These are phyloP conservation scores for Riptortus pedestris DNA, from an alignment of 1,140 invertebrate genomes.

Conservation along the genomic window DNA sequence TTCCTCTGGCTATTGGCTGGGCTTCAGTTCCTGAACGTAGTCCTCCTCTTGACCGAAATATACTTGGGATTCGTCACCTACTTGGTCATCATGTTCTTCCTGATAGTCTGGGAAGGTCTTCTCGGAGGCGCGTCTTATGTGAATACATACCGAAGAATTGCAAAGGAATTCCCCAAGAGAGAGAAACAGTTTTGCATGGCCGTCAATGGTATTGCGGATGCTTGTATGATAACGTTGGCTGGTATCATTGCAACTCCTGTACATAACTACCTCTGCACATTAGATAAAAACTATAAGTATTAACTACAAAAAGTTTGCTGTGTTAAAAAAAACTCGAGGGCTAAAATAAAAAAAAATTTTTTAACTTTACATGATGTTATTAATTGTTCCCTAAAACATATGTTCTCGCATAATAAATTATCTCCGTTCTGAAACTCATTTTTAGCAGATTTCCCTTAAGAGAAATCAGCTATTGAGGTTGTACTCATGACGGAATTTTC, in stretches of 20 bases:
- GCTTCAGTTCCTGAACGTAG: conserved; percentile 59
- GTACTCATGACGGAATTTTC: no score
- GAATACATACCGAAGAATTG: conserved; percentile 72
- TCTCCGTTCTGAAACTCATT: no score
- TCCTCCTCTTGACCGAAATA: conserved; percentile 54
- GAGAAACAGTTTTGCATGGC: conserved; percentile 53
- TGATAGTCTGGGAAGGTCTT: conserved; percentile 70
- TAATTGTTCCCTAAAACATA: no score
- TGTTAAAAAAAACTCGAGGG: no score
- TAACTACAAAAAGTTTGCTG: no score
- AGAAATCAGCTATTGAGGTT: no score
- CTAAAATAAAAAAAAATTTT: no score
- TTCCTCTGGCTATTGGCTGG: conserved; percentile 65
- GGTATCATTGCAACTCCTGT: conserved; percentile 59
- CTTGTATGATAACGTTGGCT: conserved; percentile 61
- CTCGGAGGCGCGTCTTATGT: conserved; percentile 77
- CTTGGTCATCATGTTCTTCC: conserved; percentile 59
- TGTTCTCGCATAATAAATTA: no score
- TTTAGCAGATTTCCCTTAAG: no score
- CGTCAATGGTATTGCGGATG: conserved; percentile 63
- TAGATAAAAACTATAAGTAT: conserved; percentile 35
- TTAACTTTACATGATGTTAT: no score
- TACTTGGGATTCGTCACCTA: conserved; percentile 58
- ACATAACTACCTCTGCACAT: conserved; percentile 58
- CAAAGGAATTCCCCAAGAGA: conserved; percentile 53